Base-by-base conservation (phyloP, 2,888 invertebrate genomes). In the Clusia tigrina region DNA sequence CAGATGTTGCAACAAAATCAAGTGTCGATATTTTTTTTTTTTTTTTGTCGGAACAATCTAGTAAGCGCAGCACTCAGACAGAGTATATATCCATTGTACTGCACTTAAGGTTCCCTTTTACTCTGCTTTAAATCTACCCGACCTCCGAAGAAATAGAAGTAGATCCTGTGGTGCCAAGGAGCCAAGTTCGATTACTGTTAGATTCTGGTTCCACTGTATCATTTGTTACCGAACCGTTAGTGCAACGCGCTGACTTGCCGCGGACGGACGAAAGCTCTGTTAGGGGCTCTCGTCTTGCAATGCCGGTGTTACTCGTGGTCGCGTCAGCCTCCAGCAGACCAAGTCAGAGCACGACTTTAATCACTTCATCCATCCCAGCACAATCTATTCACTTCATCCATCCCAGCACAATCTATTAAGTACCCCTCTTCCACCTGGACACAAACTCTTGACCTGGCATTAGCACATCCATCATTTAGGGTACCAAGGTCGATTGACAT, bases 391-490 rank as follows among this genome's bases (percentile, higher is more conserved):
- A 62, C 65, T 22, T 62, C 60, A 54, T 15, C 53, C 3, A n/a
- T 46, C 22, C 54, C 54, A 12, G 23, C 62, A 25, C 58, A 58
- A 52, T 26, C 56, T 38, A 37, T 61, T 15, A 24, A 53, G 60
- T 15, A 20, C 22, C n/a, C n/a, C n/a, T n/a, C n/a, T n/a, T n/a
- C n/a, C n/a, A n/a, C n/a, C n/a, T n/a, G n/a, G n/a, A n/a, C n/a
- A n/a, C 62, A 65, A 53, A 18, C 64, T 1, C 22, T 26, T n/a
- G 46, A 55, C 5, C 20, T 64, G 12, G 18, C 57, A n/a, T 46
- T 69, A 38, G 66, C 65, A 25, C 59, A 69, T 56, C 65, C 63
- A 32, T 52, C 58, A 10, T 67, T 65, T 38, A 62, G 63, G 60
- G 59, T 61, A 15, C 42, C 62, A 54, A 56, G 51, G 20, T 48